phyloP scores from a whole-genome alignment of 2,888 invertebrate species.

The Troides aeacus region DNA sequence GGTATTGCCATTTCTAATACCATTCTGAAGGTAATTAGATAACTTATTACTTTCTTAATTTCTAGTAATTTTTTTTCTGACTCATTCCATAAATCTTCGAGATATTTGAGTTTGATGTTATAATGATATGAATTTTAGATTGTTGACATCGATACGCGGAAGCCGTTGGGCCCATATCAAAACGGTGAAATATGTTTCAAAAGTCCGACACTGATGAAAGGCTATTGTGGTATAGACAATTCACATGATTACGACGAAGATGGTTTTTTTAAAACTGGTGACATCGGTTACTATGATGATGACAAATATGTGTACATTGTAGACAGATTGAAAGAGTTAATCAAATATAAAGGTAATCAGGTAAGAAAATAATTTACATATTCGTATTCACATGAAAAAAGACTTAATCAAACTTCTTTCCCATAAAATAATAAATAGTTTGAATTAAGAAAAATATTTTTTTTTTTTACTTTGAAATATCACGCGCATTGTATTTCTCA shows the following conservation, averaged over 20 bases:
- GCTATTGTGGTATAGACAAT: conserved; percentile 46
- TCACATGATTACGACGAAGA: conserved; percentile 35
- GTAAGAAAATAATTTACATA: conserved; percentile 19
- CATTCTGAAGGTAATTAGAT: conserved; percentile 40
- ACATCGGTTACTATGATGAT: conserved; percentile 41
- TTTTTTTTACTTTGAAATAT: too few relatives aligned
- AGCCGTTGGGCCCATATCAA: conserved; percentile 45
- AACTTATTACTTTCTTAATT: too few relatives aligned
- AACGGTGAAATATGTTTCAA: conserved; percentile 56
- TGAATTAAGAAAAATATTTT: too few relatives aligned
- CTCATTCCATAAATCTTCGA: too few relatives aligned
- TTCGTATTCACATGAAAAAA: background rate
- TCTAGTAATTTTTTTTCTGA: too few relatives aligned
- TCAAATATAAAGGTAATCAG: conserved; percentile 38
- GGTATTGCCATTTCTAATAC: conserved; percentile 37
- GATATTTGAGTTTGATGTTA: background rate
- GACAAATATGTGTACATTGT: conserved; percentile 40
- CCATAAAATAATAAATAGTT: too few relatives aligned
- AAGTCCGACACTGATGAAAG: conserved; percentile 53
- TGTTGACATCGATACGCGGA: conserved; percentile 36
- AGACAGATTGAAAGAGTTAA: conserved; percentile 41
- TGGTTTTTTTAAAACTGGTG: conserved; percentile 40
- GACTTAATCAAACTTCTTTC: too few relatives aligned
- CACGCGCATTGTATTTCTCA: too few relatives aligned
- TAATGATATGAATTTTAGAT: background rate